Evolutionary conservation across 2,113 vertebrate species (phyloP).

Genomic region (Butorides virescens): DNA sequence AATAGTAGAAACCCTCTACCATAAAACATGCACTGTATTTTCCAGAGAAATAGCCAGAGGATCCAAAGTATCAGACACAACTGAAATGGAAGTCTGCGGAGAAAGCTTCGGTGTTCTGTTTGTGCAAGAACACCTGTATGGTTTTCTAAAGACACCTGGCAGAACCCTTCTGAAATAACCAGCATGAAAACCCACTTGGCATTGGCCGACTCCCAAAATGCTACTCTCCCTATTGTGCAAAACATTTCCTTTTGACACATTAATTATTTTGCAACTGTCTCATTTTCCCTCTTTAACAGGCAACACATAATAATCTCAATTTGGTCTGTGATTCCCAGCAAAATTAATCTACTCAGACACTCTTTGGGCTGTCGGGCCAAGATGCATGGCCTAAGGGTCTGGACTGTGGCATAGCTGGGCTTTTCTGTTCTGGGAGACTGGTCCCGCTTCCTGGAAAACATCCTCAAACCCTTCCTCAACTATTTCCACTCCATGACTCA

Average conservation of each 20-base stretch:
- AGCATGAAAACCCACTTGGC: not conserved
- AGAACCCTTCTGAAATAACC: not conserved
- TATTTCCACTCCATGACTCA: not conserved
- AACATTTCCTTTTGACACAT: not conserved
- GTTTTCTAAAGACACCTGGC: not conserved
- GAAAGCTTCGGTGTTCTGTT: not conserved
- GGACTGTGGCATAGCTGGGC: not conserved
- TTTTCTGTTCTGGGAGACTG: accelerated
- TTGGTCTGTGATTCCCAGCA: not conserved
- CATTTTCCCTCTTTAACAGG: not conserved
- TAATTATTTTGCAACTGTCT: not conserved
- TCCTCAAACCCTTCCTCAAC: not conserved
- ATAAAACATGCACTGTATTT: not conserved
- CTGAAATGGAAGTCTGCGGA: not conserved
- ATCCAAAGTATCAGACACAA: not conserved
- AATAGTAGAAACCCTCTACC: not conserved
- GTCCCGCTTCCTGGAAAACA: not conserved
- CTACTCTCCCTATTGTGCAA: too few relatives aligned
- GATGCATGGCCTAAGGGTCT: not conserved
- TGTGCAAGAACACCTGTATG: not conserved
- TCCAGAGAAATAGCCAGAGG: not conserved
- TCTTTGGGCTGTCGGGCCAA: not conserved
- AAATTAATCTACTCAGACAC: not conserved
- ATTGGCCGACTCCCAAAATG: not conserved
- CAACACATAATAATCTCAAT: not conserved